Conservation (phyloP, 2,888 invertebrate species). For the Plebejus melissa region DNA sequence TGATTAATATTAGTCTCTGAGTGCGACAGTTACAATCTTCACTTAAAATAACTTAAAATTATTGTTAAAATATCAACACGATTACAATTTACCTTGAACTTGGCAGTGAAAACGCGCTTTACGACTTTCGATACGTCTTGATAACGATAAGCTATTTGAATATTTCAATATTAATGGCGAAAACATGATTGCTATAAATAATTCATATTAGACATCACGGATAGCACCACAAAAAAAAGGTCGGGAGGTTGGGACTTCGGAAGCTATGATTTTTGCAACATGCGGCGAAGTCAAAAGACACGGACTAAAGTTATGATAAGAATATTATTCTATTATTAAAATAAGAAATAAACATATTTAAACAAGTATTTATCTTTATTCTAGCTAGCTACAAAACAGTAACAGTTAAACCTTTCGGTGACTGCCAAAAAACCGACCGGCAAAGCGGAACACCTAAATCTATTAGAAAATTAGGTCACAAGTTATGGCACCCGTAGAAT, state of each 20-base stretch:
- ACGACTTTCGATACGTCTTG: conserved; percentile 6
- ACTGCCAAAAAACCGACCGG: conserved; percentile 37
- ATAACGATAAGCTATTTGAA: conserved; percentile 8
- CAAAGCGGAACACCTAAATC: conserved; percentile 40
- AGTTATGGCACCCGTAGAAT: neutral
- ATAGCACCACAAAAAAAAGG: neutral
- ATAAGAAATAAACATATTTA: neutral
- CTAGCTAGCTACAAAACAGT: conserved; percentile 28
- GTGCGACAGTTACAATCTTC: too few relatives aligned
- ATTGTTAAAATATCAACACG: neutral
- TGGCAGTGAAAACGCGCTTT: conserved; percentile 14
- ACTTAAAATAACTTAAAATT: neutral
- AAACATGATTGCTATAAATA: neutral
- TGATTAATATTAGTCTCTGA: too few relatives aligned
- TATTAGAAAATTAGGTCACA: conserved; percentile 45
- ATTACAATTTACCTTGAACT: conserved; percentile 5
- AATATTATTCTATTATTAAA: neutral
- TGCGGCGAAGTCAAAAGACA: neutral
- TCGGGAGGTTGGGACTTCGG: neutral
- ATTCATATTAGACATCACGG: neutral
- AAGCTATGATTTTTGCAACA: conserved; percentile 8
- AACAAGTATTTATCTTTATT: conserved; percentile 21
- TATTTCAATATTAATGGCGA: neutral
- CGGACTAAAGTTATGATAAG: neutral
- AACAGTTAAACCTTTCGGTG: conserved; percentile 7